A percentile compares a stretch with the other conserved stretches of the same genome.
Evolutionary conservation across 2,888 invertebrate species (phyloP).

Genomic region (Xanthia icteritia): DNA sequence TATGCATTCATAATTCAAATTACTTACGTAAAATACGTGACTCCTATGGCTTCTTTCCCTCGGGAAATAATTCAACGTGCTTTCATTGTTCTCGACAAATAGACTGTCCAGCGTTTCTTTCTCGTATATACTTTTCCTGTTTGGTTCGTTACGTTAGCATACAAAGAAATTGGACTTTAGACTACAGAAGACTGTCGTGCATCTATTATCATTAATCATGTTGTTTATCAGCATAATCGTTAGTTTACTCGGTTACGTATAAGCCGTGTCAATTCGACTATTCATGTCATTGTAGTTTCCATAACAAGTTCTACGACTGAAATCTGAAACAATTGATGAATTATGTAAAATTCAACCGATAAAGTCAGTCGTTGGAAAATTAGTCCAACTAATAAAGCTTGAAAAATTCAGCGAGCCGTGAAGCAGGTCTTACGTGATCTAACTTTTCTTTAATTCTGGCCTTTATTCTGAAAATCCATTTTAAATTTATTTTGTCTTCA

Average conservation of each 20-base stretch:
- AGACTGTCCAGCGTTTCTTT: slow-evolving; percentile 26
- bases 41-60: slow-evolving; percentile 64
- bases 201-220: slow-evolving; percentile 71
- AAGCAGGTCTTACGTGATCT: slow-evolving; percentile 13
- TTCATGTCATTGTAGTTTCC: slow-evolving; percentile 47
- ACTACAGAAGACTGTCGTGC: slow-evolving; percentile 35
- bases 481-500: background rate
- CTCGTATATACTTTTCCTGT: slow-evolving; percentile 30
- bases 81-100: slow-evolving; percentile 48
- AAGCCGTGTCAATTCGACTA: slow-evolving; percentile 60
- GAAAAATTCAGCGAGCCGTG: slow-evolving; percentile 20
- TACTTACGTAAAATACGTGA: slow-evolving; percentile 69
- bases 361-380: slow-evolving; percentile 42
- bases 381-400: slow-evolving; percentile 28
- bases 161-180: slow-evolving; percentile 27
- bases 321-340: slow-evolving; percentile 54
- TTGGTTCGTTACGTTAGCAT: slow-evolving; percentile 25
- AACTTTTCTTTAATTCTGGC: slow-evolving; percentile 4
- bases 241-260: slow-evolving; percentile 50
- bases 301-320: slow-evolving; percentile 50
- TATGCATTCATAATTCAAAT: slow-evolving; percentile 80
- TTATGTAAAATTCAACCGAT: slow-evolving; percentile 54
- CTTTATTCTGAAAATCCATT: slow-evolving; percentile 15
- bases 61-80: slow-evolving; percentile 63
- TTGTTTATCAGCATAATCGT: slow-evolving; percentile 59